These are phyloP conservation scores for Illadopsis cleaveri DNA, from an alignment of 2,113 vertebrate genomes.

Conservation along the genomic window DNA sequence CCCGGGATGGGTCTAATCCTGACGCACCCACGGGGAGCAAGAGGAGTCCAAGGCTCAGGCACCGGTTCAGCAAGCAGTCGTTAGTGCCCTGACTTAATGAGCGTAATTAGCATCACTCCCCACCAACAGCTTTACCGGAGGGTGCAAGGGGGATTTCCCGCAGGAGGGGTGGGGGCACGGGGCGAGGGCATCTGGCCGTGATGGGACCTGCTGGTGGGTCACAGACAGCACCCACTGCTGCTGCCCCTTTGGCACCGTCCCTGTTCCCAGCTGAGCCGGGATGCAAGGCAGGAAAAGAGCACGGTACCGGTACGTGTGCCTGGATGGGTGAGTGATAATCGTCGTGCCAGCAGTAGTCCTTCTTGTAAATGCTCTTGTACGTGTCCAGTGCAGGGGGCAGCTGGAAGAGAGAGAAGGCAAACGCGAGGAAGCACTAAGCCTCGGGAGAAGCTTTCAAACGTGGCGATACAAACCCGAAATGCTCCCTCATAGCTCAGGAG, in stretches of 20 bases:
- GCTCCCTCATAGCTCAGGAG: neutral
- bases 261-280: rapidly evolving
- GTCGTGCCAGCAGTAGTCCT: neutral
- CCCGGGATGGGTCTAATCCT: neutral
- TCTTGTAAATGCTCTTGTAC: slow-evolving; percentile 46
- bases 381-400: neutral
- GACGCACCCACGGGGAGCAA: neutral
- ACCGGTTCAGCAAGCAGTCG: neutral
- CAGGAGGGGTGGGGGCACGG: neutral
- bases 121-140: neutral
- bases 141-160: neutral
- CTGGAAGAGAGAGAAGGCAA: neutral
- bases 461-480: neutral
- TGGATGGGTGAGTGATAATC: neutral
- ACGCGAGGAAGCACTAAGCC: neutral
- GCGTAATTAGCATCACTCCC: neutral
- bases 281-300: neutral
- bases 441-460: neutral
- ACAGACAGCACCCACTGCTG: neutral
- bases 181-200: neutral
- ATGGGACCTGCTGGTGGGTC: neutral
- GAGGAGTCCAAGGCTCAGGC: neutral
- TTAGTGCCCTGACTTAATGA: slow-evolving; percentile 37
- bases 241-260: rapidly evolving
- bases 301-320: neutral